Percentiles rank a stretch among this genome's conserved stretches.
These are phyloP conservation scores for Manis crassicaudata DNA, from an alignment of 2,797 vertebrate species.

Conservation along the genomic window DNA sequence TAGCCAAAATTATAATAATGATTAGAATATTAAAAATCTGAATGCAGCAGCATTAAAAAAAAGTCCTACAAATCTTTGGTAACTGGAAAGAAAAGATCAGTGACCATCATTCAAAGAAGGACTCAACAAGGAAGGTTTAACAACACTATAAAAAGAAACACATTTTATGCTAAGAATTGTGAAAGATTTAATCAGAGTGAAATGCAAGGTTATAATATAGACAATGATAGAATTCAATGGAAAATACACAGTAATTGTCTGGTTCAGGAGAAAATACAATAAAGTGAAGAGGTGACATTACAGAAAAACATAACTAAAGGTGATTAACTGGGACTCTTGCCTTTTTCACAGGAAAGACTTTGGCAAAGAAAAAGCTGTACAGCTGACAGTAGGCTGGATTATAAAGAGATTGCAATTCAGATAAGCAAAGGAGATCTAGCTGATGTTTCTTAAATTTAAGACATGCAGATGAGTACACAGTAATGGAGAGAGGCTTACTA, in stretches of 20 bases:
- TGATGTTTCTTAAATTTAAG: neutral
- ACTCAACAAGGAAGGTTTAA: neutral
- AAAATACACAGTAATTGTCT: neutral
- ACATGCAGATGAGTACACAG: neutral
- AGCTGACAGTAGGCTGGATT: neutral
- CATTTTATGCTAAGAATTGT: neutral
- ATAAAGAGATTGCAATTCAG: neutral
- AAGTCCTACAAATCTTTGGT: neutral
- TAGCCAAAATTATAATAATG: neutral
- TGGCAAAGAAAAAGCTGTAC: neutral
- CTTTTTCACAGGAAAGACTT: neutral
- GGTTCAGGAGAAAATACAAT: neutral
- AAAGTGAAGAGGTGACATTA: neutral
- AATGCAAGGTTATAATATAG: neutral
- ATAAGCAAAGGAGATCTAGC: neutral
- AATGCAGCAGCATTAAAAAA: neutral
- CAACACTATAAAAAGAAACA: neutral
- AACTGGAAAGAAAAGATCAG: neutral
- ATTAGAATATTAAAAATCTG: slow-evolving; percentile 5
- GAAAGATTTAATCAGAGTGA: neutral
- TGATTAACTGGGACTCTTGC: neutral
- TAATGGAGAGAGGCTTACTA: neutral
- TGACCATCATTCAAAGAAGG: neutral
- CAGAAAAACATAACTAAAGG: neutral
- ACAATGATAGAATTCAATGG: neutral